Evolutionary conservation across 2,888 invertebrate species (phyloP).

Genomic region (Oligia fasciuncula): DNA sequence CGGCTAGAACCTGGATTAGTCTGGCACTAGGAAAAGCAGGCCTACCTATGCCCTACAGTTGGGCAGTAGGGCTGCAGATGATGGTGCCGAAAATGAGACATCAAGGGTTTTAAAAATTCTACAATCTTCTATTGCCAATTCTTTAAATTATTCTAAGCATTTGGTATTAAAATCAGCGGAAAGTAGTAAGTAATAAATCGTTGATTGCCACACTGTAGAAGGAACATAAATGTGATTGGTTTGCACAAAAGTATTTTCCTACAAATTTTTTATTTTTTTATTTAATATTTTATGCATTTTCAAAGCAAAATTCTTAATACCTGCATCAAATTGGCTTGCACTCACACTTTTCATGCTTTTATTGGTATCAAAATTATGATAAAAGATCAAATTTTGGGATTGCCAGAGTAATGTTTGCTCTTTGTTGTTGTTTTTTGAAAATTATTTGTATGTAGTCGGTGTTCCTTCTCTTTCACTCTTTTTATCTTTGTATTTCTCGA

Average conservation of each 20-base stretch:
- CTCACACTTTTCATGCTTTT: constrained; percentile 85
- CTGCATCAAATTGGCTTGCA: constrained; percentile 86
- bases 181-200: constrained; percentile 6
- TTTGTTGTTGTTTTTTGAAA: constrained; percentile 76
- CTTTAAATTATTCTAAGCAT: not conserved
- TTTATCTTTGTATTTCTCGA: constrained; percentile 72
- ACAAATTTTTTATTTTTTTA: constrained; percentile 62
- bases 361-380: constrained; percentile 71
- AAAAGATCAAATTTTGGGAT: constrained; percentile 68
- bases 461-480: constrained; percentile 89
- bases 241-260: constrained; percentile 78
- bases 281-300: constrained; percentile 76
- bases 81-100: not conserved
- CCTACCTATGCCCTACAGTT: too few relatives aligned
- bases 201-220: constrained; percentile 65
- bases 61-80: not conserved
- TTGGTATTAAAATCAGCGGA: not conserved
- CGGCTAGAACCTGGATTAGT: not conserved
- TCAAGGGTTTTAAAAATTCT: not conserved
- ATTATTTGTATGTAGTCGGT: constrained; percentile 86
- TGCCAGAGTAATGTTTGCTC: constrained; percentile 77
- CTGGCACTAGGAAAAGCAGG: not conserved
- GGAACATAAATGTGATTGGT: constrained; percentile 81
- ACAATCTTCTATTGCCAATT: not conserved
- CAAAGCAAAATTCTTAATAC: constrained; percentile 70